Evolutionary conservation across 2,888 invertebrate species (phyloP).

Genomic region (Leptopilina drosophilae): DNA sequence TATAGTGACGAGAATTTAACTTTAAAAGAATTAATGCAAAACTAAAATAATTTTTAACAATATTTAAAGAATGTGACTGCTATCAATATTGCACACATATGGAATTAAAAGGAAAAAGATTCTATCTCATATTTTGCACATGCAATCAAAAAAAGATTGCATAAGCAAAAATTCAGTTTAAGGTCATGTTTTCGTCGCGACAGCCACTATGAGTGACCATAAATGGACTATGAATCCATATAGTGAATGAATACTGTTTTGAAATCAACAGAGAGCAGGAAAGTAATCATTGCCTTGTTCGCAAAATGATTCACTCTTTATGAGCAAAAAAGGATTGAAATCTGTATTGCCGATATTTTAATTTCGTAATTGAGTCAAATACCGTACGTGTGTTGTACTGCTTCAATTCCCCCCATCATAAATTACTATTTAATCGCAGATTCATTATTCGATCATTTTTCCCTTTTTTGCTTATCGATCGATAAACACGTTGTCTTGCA

Average conservation of each 20-base stretch:
- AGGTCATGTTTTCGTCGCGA: constrained; percentile 54
- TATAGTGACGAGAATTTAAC: no score
- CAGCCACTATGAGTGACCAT: constrained; percentile 50
- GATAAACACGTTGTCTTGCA: neutral
- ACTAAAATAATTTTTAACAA: neutral
- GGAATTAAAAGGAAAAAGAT: neutral
- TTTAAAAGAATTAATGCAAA: no score
- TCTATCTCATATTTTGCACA: constrained; percentile 17
- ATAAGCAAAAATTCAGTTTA: constrained; percentile 49
- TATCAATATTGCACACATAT: neutral
- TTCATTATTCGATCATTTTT: neutral
- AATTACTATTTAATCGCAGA: neutral
- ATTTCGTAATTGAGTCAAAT: constrained; percentile 24
- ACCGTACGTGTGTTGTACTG: neutral
- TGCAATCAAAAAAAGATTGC: constrained; percentile 21
- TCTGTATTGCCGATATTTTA: constrained; percentile 6
- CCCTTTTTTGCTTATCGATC: neutral
- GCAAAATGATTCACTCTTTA: constrained; percentile 54
- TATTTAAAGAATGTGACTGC: neutral
- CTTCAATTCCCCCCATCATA: neutral
- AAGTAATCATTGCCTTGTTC: constrained; percentile 55
- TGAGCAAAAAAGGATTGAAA: constrained; percentile 31
- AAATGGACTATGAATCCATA: constrained; percentile 55
- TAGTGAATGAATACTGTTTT: constrained; percentile 57
- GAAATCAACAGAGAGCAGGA: constrained; percentile 53